phyloP scores from a whole-genome alignment of 2,888 invertebrate genomes.

The Cryptophagus acutangulus region DNA sequence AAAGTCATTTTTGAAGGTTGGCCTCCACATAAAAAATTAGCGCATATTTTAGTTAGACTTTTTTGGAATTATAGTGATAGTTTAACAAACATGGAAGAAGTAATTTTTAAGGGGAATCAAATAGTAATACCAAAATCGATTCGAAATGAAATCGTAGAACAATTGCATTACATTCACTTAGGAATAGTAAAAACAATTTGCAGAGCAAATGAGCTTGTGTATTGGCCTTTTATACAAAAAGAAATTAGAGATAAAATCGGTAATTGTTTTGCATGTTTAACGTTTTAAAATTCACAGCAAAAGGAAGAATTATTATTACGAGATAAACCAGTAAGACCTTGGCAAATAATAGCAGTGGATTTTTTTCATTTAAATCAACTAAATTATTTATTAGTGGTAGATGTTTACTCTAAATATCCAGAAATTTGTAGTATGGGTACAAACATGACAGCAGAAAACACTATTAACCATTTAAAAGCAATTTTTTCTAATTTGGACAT shows the following conservation, averaged over 20 bases:
- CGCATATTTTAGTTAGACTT: conserved; percentile 5
- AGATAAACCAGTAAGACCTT: conserved; percentile 23
- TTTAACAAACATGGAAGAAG: conserved; percentile 13
- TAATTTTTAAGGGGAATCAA: conserved; percentile 22
- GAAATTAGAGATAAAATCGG: conserved; percentile 22
- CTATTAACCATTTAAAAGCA: conserved; percentile 21
- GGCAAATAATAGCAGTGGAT: conserved; percentile 26
- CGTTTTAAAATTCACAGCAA: conserved; percentile 16
- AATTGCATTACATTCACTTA: conserved; percentile 27
- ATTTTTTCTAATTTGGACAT: no score
- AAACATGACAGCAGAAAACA: conserved; percentile 15
- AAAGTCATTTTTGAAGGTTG: conserved; percentile 13
- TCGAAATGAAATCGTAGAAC: conserved; percentile 22
- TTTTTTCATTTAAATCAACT: conserved; percentile 25
- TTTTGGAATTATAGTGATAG: conserved; percentile 18
- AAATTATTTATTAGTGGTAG: conserved; percentile 26
- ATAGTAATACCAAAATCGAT: conserved; percentile 26
- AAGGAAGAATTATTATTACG: conserved; percentile 23
- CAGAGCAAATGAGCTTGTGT: conserved; percentile 24
- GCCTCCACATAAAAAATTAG: conserved; percentile 9
- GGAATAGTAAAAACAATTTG: conserved; percentile 25
- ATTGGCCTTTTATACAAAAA: conserved; percentile 27
- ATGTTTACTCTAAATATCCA: conserved; percentile 28
- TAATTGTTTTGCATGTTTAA: conserved; percentile 28
- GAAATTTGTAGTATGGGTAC: conserved; percentile 25